Evolutionary conservation across 2,113 vertebrate genomes (phyloP).

Genomic region (Xyrauchen texanus): DNA sequence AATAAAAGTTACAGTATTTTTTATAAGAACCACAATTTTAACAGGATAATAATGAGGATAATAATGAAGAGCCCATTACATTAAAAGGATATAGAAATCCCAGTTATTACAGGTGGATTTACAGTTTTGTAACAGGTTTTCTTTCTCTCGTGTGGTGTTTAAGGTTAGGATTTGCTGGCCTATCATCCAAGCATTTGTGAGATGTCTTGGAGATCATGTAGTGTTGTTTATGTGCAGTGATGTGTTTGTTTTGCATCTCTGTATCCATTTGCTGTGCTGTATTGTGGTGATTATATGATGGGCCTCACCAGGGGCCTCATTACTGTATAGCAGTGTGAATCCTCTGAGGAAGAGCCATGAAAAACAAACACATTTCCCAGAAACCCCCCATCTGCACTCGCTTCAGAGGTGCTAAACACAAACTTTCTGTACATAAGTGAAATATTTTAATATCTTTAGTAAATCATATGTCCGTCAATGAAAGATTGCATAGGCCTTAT

Average conservation of each 20-base stretch:
- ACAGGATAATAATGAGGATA: no score
- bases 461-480: neutral
- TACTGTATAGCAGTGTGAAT: slow-evolving; percentile 47
- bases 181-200: neutral
- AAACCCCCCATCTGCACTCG: slow-evolving; percentile 9
- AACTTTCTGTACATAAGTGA: neutral
- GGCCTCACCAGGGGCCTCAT: slow-evolving; percentile 56
- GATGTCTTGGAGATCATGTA: neutral
- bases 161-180: neutral
- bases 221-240: neutral
- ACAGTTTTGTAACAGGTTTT: no score
- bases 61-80: no score
- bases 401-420: neutral
- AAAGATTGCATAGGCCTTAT: neutral
- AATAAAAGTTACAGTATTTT: no score
- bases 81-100: no score
- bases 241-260: slow-evolving; percentile 49
- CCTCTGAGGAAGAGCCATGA: slow-evolving; percentile 50
- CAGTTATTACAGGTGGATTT: no score
- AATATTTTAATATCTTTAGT: no score
- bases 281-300: slow-evolving; percentile 57
- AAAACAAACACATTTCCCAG: slow-evolving; percentile 56
- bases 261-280: slow-evolving; percentile 56
- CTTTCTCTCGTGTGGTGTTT: neutral
- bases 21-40: no score